phyloP scores from a whole-genome alignment of 2,797 vertebrate species.

The Halcyon chelicuti region DNA sequence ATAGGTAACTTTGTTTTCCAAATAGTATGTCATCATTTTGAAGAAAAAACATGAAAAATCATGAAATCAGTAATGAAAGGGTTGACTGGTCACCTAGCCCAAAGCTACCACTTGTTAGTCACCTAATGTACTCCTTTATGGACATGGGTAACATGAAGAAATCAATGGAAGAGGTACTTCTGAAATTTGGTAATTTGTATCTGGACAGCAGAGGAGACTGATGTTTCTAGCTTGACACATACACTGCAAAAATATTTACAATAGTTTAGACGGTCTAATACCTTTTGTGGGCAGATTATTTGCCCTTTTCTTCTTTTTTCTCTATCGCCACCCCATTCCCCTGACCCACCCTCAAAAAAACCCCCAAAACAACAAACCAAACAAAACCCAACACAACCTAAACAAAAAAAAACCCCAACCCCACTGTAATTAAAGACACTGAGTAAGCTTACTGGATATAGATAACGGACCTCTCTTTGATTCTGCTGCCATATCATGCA shows the following conservation, averaged over 20 bases:
- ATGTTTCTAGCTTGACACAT: neutral
- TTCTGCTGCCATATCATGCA: conserved; percentile 12
- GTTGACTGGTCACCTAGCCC: neutral
- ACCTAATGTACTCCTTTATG: neutral
- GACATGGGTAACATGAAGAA: neutral
- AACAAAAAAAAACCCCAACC: neutral
- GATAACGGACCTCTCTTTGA: conserved; percentile 13
- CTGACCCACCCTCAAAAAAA: neutral
- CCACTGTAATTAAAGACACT: neutral
- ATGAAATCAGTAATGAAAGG: neutral
- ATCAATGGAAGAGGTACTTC: neutral
- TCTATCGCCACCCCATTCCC: neutral
- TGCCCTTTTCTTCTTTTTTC: neutral
- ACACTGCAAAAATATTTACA: neutral
- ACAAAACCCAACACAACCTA: neutral
- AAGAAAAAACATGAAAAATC: neutral
- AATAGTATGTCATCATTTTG: neutral
- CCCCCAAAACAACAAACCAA: neutral
- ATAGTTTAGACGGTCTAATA: neutral
- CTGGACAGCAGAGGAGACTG: neutral
- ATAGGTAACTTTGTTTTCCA: neutral
- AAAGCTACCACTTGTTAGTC: neutral
- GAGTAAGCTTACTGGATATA: neutral
- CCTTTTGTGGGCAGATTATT: neutral
- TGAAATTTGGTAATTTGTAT: neutral